Base-by-base conservation (phyloP, 2,113 vertebrate species). In the Sinocyclocheilus anshuiensis region DNA sequence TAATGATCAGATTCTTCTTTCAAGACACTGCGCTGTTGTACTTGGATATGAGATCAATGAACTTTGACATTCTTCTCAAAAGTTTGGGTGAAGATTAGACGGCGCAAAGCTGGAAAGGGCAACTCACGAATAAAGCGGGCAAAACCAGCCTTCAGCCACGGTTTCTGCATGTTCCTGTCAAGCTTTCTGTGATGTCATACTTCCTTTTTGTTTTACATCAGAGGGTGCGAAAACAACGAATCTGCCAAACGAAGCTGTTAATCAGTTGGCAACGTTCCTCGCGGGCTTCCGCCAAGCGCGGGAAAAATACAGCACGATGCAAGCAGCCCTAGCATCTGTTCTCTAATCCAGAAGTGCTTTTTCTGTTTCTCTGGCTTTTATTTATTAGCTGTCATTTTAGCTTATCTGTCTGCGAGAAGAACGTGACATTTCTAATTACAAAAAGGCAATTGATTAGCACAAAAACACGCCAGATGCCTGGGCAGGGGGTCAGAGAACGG, bases 361-460 rank as follows among this genome's bases (percentile, higher is more conserved):
- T 50, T 82, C 89, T 82, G 29, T 24, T 53, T 81, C 24, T 76
- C 36, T 29, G 13, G 74, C 57, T 84, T 90, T 90, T 89, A 90
- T 93, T 92, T 92, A 93, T 93, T 91, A 90, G 91, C 94, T 89
- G 89, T 92, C 86, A 86, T 91, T 92, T 92, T 90, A 88, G 88
- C 90, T 89, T 88, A 91, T 85, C 92, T 90, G 91, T 90, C 88
- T 87, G 89, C 87, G 87, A 88, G 89, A 93, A 90, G 90, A 93
- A 91, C 87, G 84, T 90, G 86, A 59, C 90, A 90, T 93, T 92
- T 93, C 89, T 93, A 94, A 95, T 95, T 95, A 93, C 89, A 89
- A 91, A 92, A 90, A 91, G 92, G 92, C 93, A 89, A 92, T 94
- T 94, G 91, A 92, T 95, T 94, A 91, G 88, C 90, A 88, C 88